A percentile compares a stretch with the other conserved stretches of the same genome.
phyloP scores from a whole-genome alignment of 2,888 invertebrate species.

The Troides aeacus region DNA sequence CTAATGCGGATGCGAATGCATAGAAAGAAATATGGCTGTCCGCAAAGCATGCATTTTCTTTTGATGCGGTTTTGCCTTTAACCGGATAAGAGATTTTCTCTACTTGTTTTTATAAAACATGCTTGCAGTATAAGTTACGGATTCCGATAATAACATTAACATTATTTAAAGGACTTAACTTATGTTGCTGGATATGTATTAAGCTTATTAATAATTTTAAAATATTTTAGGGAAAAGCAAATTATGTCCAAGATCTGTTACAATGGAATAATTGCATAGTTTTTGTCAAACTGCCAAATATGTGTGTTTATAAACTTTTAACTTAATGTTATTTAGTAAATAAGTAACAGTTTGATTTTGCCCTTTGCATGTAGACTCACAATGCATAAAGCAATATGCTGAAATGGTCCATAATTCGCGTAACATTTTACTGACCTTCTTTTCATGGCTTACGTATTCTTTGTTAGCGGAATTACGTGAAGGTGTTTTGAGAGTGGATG shows the following conservation, averaged over 20 bases:
- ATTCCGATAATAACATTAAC: conserved; percentile 13
- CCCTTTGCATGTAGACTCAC: conserved; percentile 68
- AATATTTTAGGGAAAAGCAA: too few species aligned
- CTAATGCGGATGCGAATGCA: conserved; percentile 10
- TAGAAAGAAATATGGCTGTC: conserved; percentile 26
- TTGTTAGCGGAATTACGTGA: conserved; percentile 28
- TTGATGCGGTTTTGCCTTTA: conserved; percentile 28
- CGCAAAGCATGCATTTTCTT: conserved; percentile 26
- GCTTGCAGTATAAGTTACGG: conserved; percentile 15
- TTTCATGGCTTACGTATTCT: conserved; percentile 30
- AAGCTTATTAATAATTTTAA: too few species aligned
- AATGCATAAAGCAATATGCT: conserved; percentile 67
- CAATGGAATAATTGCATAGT: too few species aligned
- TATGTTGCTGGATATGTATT: too few species aligned
- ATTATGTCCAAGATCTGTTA: too few species aligned
- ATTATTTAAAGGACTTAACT: background rate
- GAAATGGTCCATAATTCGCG: conserved; percentile 68
- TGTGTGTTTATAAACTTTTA: too few species aligned
- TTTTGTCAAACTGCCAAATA: too few species aligned
- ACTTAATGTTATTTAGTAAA: too few species aligned
- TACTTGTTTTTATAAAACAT: conserved; percentile 21
- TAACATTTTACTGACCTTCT: conserved; percentile 73
- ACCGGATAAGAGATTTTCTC: conserved; percentile 24
- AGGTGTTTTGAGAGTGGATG: conserved; percentile 29
- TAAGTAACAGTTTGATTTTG: conserved; percentile 43